Evolutionary conservation across 2,888 invertebrate species (phyloP).

Genomic region (Caenorhabditis doughertyi): DNA sequence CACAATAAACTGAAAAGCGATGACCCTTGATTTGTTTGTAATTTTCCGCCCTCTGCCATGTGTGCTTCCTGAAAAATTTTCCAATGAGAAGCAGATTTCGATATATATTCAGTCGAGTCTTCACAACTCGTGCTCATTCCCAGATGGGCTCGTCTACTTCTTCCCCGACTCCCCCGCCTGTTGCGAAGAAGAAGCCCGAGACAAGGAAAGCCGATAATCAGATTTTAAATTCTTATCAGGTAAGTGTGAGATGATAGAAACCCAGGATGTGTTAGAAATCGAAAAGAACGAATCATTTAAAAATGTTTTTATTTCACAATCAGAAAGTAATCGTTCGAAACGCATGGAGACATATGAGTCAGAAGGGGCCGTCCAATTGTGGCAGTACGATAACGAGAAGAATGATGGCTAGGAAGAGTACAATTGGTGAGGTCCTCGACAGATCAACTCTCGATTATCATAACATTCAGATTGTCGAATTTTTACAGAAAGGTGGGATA

Average conservation of each 20-base stretch:
- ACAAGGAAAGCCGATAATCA: conserved; percentile 32
- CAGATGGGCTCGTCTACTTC: conserved; percentile 62
- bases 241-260: conserved; percentile 4
- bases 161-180: conserved; percentile 11
- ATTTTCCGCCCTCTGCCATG: conserved; percentile 28
- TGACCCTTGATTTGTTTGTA: conserved; percentile 32
- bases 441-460: conserved; percentile 54
- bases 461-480: conserved; percentile 60
- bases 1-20: conserved; percentile 17
- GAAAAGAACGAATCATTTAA: conserved; percentile 2
- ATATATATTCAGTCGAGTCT: background rate
- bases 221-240: conserved; percentile 67
- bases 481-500: conserved; percentile 58
- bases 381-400: conserved; percentile 66
- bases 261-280: background rate
- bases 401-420: conserved; percentile 61
- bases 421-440: conserved; percentile 63
- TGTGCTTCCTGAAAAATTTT: conserved; percentile 41
- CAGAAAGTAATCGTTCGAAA: conserved; percentile 65
- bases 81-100: conserved; percentile 52
- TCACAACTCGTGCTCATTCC: conserved; percentile 60
- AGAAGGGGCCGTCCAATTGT: conserved; percentile 68
- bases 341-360: conserved; percentile 70
- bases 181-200: conserved; percentile 11
- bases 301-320: conserved; percentile 12